phyloP scores from a whole-genome alignment of 2,113 vertebrate species.

The Thinocorus orbignyianus region DNA sequence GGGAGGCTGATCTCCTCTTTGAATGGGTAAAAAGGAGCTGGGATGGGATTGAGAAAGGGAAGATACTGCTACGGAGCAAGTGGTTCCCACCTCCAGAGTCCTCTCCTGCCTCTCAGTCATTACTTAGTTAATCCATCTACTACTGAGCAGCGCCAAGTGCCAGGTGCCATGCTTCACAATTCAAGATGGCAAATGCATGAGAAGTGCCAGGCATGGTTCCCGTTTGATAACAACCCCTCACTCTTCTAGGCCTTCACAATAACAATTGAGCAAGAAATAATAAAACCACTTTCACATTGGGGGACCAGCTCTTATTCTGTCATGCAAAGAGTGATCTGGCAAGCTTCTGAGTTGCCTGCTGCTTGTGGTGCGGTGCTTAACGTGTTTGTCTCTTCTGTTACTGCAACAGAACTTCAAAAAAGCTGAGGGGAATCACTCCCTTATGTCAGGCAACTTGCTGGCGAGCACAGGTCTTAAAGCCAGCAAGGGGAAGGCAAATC shows the following conservation, averaged over 20 bases:
- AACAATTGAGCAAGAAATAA: not conserved
- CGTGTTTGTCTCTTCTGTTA: not conserved
- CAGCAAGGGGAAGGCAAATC: not conserved
- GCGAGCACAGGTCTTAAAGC: not conserved
- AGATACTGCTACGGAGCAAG: not conserved
- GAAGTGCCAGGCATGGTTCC: not conserved
- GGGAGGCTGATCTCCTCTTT: not conserved
- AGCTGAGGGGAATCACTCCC: not conserved
- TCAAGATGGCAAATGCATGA: not conserved
- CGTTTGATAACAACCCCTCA: not conserved
- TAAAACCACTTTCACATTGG: not conserved
- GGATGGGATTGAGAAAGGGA: not conserved
- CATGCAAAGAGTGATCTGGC: not conserved
- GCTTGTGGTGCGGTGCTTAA: not conserved
- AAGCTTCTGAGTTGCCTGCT: not conserved
- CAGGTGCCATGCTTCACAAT: not conserved
- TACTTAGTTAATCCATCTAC: not conserved
- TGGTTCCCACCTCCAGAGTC: not conserved
- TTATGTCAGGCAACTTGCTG: not conserved
- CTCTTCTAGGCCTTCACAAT: not conserved
- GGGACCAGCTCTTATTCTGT: not conserved
- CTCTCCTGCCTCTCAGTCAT: not conserved
- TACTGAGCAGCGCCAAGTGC: not conserved
- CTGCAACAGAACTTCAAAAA: not conserved
- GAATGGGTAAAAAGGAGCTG: not conserved